A percentile compares a stretch with the other conserved stretches of the same genome.
Conservation (phyloP, 2,888 invertebrate genomes). For the Tineola bisselliella region DNA sequence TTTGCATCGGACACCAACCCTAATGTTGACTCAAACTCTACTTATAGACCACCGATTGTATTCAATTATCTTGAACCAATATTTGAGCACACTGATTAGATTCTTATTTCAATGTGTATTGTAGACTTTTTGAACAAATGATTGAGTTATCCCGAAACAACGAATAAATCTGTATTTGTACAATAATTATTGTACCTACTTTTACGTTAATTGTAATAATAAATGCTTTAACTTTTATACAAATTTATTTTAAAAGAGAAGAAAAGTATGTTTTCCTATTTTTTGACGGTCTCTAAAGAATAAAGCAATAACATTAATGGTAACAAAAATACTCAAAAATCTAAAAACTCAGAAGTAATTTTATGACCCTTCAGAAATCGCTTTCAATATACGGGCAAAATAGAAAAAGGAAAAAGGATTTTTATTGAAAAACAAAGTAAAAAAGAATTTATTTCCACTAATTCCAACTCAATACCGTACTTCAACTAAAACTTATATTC, state of each 20-base stretch:
- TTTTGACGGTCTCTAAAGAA: not conserved
- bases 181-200: too few relatives aligned
- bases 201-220: too few relatives aligned
- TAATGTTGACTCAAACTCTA: not conserved
- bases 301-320: conserved; percentile 3
- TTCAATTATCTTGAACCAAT: conserved; percentile 25
- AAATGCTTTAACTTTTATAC: too few relatives aligned
- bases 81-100: conserved; percentile 35
- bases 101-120: conserved; percentile 24
- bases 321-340: not conserved
- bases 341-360: not conserved
- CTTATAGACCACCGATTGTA: conserved; percentile 13
- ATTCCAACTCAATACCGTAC: not conserved
- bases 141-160: too few relatives aligned
- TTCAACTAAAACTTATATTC: too few relatives aligned
- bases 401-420: not conserved
- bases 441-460: not conserved
- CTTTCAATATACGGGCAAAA: not conserved
- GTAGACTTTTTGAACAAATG: not conserved
- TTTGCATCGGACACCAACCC: not conserved
- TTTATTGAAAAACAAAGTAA: not conserved
- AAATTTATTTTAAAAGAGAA: too few relatives aligned
- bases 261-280: not conserved
- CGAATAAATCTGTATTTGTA: too few relatives aligned
- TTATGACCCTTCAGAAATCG: not conserved